Evolutionary conservation across 2,888 invertebrate genomes (phyloP), one percentile per base, ranked within the genome.

Genomic region (Limenitis camilla): DNA sequence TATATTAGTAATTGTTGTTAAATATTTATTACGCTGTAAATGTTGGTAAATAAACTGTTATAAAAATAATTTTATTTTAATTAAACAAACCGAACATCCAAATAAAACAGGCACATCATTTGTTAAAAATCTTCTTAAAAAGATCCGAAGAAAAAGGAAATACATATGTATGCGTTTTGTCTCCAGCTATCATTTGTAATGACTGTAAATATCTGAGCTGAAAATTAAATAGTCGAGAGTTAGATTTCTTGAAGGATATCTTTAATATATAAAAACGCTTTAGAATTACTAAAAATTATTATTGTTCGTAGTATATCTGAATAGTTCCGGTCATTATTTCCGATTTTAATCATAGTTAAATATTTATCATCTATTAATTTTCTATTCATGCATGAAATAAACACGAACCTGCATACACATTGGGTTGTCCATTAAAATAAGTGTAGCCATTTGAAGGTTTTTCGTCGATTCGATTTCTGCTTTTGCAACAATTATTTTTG

Each of bases 121-220:
- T 67, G 5, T 63, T 61, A 42, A 72, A 66, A 31, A 77, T 81
- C 46, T 84, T 80, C 42, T 87, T 68, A 6, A 90, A 55, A 48
- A 88, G 81, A 61, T 96, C 95, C 66, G 93, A 89, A 2, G 96
- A 95, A 61, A 96, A 80, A 1, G 96, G 96, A 77, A 97, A 94
- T 10, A 97, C 92, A 62, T 96, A 94, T 0, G 96, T 96, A 0
- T 96, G 96, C 67, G 96, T 96, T 77, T 94, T 94, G 72, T 96
- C 96, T 0, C 94, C 93, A 0, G 96, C 92, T 66, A 97, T 95
- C 67, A 92, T 91, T 81, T 91, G 95, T 55, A 97, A 79, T 0
- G 96, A 96, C 88, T 97, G 96, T 58, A 95, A 81, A 76, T 94
- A 94, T 40, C 94, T 89, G 49, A 94, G 72, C 93, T 94, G 77